A percentile compares a stretch with the other conserved stretches of the same genome.
phyloP scores from a whole-genome alignment of 2,888 invertebrate genomes.

The Agrotis clavis region DNA sequence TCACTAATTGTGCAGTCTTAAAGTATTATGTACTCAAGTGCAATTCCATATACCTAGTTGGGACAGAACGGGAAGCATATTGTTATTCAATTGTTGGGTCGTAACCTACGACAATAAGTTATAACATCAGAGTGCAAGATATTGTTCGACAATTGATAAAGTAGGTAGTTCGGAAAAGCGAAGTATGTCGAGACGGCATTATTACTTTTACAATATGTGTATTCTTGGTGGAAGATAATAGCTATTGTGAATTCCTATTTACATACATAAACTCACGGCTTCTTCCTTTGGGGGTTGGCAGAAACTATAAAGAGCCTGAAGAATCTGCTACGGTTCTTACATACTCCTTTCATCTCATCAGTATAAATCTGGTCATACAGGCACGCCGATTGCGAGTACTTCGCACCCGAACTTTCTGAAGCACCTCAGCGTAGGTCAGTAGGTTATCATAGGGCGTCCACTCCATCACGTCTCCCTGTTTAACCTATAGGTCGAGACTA shows the following conservation, averaged over 20 bases:
- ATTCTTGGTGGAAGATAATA: not conserved
- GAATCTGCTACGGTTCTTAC: too few species aligned
- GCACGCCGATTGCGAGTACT: too few species aligned
- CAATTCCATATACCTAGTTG: constrained; percentile 13
- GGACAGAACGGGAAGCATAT: constrained; percentile 43
- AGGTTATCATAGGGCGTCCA: too few species aligned
- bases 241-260: not conserved
- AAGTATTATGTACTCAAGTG: constrained; percentile 21
- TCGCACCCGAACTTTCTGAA: too few species aligned
- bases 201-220: not conserved
- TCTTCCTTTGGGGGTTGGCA: too few species aligned
- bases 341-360: too few species aligned
- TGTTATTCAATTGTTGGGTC: constrained; percentile 43
- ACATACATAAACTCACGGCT: too few species aligned
- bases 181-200: not conserved
- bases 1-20: not conserved
- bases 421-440: too few species aligned
- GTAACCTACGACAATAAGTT: constrained; percentile 23
- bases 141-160: constrained; percentile 31
- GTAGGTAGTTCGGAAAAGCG: constrained; percentile 6
- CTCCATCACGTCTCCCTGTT: too few species aligned
- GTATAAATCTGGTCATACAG: too few species aligned
- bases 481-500: too few species aligned
- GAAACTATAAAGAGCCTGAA: too few species aligned
- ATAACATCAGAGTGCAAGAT: constrained; percentile 28